These are phyloP conservation scores for Glossophaga mutica DNA, from an alignment of 2,797 vertebrate species.

Conservation along the genomic window DNA sequence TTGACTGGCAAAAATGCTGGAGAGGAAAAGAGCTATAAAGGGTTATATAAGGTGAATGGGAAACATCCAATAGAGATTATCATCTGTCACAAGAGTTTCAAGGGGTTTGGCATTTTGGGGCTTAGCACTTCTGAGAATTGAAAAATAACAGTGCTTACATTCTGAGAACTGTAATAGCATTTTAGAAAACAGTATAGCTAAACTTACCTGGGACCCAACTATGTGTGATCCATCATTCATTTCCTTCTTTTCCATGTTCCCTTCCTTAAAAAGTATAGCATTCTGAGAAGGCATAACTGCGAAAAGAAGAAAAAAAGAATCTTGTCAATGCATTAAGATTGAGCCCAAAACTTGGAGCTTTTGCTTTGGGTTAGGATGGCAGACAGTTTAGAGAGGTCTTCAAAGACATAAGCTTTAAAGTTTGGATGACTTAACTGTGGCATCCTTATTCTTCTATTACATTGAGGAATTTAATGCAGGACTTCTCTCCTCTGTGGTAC, in stretches of 20 bases:
- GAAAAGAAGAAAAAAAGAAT: background rate
- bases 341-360: background rate
- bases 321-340: background rate
- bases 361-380: background rate
- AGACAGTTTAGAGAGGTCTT: background rate
- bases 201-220: slow-evolving; percentile 31
- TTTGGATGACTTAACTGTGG: background rate
- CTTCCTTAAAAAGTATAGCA: slow-evolving; percentile 10
- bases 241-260: background rate
- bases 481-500: background rate
- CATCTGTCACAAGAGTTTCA: background rate
- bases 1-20: background rate
- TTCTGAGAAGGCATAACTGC: slow-evolving; percentile 28
- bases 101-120: background rate
- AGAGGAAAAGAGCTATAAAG: background rate
- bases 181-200: background rate
- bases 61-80: background rate
- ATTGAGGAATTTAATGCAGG: background rate
- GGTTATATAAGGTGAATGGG: background rate
- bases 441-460: background rate
- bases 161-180: background rate
- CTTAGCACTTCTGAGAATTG: background rate
- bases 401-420: background rate
- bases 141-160: background rate
- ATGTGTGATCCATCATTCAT: background rate